These are phyloP conservation scores for Apistogramma diplotaenia DNA, from an alignment of 2,113 vertebrate species.

Conservation along the genomic window DNA sequence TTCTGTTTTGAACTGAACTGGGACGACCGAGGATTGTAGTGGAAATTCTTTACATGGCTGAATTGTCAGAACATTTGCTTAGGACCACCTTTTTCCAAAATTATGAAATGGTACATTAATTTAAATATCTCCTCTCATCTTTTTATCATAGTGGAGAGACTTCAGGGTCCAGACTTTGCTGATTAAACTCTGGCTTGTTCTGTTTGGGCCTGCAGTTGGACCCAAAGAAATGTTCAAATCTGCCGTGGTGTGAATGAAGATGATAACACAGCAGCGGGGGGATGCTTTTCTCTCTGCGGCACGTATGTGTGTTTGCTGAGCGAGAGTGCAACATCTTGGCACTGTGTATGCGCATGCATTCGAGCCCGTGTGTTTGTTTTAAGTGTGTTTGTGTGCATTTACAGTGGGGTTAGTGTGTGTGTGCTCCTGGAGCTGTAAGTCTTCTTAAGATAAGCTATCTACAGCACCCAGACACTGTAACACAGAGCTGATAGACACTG, in stretches of 20 bases:
- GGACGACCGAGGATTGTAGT: not conserved
- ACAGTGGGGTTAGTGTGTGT: not conserved
- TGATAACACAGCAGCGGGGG: slow-evolving; percentile 4
- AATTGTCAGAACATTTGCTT: not conserved
- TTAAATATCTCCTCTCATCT: not conserved
- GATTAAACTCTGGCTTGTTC: not conserved
- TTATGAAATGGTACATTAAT: not conserved
- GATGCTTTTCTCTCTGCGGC: not conserved
- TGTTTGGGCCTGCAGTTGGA: not conserved
- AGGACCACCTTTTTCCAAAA: not conserved
- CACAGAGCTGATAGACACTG: not conserved
- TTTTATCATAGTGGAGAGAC: not conserved
- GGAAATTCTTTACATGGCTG: not conserved
- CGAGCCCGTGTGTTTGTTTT: not conserved
- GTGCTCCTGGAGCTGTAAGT: slow-evolving; percentile 24
- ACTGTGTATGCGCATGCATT: not conserved
- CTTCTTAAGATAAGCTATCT: slow-evolving; percentile 54
- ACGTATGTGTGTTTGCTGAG: not conserved
- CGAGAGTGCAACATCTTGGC: not conserved
- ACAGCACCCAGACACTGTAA: slow-evolving; percentile 43
- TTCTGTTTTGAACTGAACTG: not conserved
- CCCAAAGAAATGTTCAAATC: not conserved
- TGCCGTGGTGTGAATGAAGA: not conserved
- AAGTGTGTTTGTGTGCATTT: not conserved
- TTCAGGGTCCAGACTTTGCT: not conserved